These are phyloP conservation scores for Poecilus cupreus DNA, from an alignment of 2,888 invertebrate genomes.

Conservation along the genomic window DNA sequence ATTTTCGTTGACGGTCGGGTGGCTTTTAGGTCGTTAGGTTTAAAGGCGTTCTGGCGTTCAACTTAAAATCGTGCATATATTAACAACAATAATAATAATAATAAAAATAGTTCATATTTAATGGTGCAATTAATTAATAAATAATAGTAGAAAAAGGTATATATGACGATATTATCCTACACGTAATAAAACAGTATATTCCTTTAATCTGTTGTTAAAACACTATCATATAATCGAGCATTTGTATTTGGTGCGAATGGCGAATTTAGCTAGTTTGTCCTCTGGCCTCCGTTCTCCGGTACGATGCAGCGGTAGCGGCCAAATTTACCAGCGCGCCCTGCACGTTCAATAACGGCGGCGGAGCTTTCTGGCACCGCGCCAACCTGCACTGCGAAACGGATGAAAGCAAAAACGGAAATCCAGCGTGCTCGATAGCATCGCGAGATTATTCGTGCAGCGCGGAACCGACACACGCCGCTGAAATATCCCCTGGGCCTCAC, in stretches of 20 bases:
- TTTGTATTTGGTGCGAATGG: neutral
- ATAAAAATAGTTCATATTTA: no score
- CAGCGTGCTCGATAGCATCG: constrained; percentile 48
- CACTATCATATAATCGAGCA: neutral
- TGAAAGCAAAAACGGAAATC: constrained; percentile 57
- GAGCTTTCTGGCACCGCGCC: constrained; percentile 45
- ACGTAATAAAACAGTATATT: neutral
- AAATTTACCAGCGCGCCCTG: neutral
- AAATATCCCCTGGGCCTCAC: neutral
- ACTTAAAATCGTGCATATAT: no score
- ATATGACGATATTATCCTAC: no score
- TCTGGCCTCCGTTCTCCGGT: neutral
- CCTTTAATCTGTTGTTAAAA: neutral
- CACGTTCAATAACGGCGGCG: constrained; percentile 39
- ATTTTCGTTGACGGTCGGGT: no score
- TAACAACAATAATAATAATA: no score
- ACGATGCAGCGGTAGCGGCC: neutral
- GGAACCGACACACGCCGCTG: constrained; percentile 5
- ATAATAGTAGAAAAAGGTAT: no score
- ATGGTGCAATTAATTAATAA: no score
- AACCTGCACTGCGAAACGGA: constrained; percentile 41
- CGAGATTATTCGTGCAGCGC: constrained; percentile 27
- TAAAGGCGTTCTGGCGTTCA: no score
- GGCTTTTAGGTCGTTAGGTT: no score
- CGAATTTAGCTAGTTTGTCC: neutral